phyloP scores from a whole-genome alignment of 2,113 vertebrate genomes.

The Gila orcuttii region DNA sequence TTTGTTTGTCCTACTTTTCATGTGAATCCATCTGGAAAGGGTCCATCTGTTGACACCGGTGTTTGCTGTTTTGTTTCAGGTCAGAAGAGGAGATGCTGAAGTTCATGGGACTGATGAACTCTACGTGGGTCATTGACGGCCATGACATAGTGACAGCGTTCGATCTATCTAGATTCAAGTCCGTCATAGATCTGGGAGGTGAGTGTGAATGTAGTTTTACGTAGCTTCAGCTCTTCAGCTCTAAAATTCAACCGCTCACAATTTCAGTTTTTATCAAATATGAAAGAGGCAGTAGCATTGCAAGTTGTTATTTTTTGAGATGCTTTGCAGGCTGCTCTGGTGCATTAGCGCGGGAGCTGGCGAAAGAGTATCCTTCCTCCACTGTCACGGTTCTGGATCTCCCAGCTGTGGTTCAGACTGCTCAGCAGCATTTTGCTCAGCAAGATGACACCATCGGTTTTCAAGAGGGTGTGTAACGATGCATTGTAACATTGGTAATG shows the following conservation, averaged over 20 bases:
- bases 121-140: slow-evolving; percentile 73
- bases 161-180: slow-evolving; percentile 71
- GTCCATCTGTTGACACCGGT: slow-evolving; percentile 4
- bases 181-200: slow-evolving; percentile 75
- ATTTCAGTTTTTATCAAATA: neutral
- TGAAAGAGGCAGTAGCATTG: neutral
- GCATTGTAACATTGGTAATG: neutral
- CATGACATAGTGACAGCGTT: slow-evolving; percentile 75
- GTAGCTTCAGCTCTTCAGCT: too few relatives aligned
- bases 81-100: slow-evolving; percentile 79
- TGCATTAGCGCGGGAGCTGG: slow-evolving; percentile 72
- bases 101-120: slow-evolving; percentile 79
- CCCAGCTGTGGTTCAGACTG: slow-evolving; percentile 66
- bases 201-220: slow-evolving; percentile 1
- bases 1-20: neutral
- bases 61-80: slow-evolving; percentile 56
- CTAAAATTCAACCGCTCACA: neutral
- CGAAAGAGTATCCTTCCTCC: slow-evolving; percentile 70
- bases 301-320: neutral
- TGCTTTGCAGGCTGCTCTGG: slow-evolving; percentile 73
- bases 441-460: slow-evolving; percentile 64
- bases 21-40: neutral
- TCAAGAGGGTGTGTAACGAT: slow-evolving; percentile 63
- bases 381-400: slow-evolving; percentile 72
- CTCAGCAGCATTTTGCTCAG: slow-evolving; percentile 68